Evolutionary conservation across 2,888 invertebrate genomes (phyloP).

Genomic region (Heteropelma amictum): DNA sequence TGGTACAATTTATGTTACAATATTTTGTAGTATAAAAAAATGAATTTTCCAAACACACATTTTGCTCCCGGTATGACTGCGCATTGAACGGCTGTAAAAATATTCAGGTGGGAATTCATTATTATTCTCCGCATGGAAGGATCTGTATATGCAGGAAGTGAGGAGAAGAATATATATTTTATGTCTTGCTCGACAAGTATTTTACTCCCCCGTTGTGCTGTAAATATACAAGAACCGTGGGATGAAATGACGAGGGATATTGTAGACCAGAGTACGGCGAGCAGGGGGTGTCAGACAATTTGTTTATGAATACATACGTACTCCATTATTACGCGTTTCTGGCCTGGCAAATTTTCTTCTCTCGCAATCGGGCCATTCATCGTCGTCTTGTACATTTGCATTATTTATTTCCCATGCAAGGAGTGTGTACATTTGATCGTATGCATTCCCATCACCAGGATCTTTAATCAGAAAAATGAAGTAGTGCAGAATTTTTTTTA

Average conservation of each 20-base stretch:
- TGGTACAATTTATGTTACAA: no score
- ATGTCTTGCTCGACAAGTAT: constrained; percentile 33
- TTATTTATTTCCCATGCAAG: constrained; percentile 42
- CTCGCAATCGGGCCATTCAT: background rate
- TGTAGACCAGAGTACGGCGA: background rate
- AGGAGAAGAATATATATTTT: background rate
- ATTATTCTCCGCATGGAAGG: background rate
- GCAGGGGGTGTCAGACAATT: constrained; percentile 30
- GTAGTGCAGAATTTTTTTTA: no score
- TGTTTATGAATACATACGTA: constrained; percentile 58
- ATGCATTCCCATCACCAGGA: background rate
- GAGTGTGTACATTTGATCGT: constrained; percentile 8
- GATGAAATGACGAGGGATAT: constrained; percentile 9
- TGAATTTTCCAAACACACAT: no score
- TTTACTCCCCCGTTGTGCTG: constrained; percentile 56
- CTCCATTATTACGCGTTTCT: constrained; percentile 30
- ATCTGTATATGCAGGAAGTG: background rate
- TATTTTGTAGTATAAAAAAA: no score
- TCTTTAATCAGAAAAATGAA: background rate
- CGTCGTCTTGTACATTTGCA: constrained; percentile 48
- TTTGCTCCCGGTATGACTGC: no score
- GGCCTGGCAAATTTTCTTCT: background rate
- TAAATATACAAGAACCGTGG: constrained; percentile 42
- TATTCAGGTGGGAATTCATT: no score
- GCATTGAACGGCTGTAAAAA: no score